Percentiles rank a stretch among this genome's conserved stretches.
These are phyloP conservation scores for Furcifer pardalis DNA, from an alignment of 2,797 vertebrate genomes.

Conservation along the genomic window DNA sequence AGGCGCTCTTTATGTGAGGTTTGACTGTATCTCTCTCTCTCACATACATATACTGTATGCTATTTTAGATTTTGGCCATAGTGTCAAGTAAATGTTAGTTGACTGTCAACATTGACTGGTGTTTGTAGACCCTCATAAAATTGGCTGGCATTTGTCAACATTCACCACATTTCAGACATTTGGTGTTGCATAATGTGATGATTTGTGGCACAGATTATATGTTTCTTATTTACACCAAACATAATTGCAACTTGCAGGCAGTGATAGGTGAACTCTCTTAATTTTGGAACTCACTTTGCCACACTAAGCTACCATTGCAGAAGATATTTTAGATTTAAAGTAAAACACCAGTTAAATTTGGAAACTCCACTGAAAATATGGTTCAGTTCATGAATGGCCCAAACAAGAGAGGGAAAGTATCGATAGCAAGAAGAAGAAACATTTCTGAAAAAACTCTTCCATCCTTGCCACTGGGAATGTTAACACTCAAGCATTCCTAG, in stretches of 20 bases:
- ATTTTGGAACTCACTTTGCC: background rate
- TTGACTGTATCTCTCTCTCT: too few species aligned
- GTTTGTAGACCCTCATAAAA: background rate
- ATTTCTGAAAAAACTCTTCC: background rate
- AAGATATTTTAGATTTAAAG: background rate
- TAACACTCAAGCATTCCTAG: background rate
- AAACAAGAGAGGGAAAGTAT: too few species aligned
- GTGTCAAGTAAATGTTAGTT: background rate
- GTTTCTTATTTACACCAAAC: background rate
- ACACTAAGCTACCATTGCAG: background rate
- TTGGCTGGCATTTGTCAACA: background rate
- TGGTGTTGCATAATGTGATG: background rate
- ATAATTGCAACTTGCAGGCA: background rate
- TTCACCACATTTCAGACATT: background rate
- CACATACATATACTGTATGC: background rate
- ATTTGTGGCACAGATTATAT: conserved; percentile 7
- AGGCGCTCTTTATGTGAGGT: too few species aligned
- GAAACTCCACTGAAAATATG: background rate
- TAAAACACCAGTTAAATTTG: background rate
- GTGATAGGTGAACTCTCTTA: background rate
- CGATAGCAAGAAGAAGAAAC: background rate
- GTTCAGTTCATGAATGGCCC: background rate
- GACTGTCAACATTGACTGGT: background rate
- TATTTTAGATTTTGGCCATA: background rate
- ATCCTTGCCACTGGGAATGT: background rate